Conservation (phyloP, 2,888 invertebrate species). For the Melieria picta region DNA sequence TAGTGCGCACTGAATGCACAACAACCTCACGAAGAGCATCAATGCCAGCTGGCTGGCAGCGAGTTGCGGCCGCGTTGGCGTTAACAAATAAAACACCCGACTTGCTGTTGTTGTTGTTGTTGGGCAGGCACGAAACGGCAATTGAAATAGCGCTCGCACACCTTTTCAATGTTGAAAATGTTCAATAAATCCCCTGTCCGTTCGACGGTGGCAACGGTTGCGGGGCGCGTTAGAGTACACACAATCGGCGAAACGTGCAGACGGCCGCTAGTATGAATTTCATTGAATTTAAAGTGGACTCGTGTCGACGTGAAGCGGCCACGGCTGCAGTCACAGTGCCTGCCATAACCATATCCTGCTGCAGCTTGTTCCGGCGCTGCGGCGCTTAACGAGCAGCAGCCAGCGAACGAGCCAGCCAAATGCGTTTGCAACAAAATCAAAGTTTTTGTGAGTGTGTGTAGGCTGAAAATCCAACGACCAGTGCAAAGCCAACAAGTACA, state of each 20-base stretch:
- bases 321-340: background rate
- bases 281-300: conserved; percentile 22
- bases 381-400: too few relatives aligned
- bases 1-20: too few relatives aligned
- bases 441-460: background rate
- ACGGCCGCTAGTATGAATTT: conserved; percentile 21
- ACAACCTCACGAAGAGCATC: too few relatives aligned
- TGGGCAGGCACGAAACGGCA: conserved; percentile 20
- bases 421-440: too few relatives aligned
- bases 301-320: background rate
- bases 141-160: conserved; percentile 24
- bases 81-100: too few relatives aligned
- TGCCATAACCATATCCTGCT: background rate
- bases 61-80: too few relatives aligned
- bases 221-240: background rate
- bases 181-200: conserved; percentile 11
- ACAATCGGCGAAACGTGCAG: conserved; percentile 16
- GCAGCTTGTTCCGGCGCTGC: too few relatives aligned
- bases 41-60: too few relatives aligned
- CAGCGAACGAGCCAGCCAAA: background rate
- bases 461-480: background rate
- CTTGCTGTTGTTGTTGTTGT: too few relatives aligned
- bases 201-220: background rate
- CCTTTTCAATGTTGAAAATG: conserved; percentile 26
- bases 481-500: background rate